These are phyloP conservation scores for Archaeoteleia sp. DNA, from an alignment of 2,888 invertebrate species.

Conservation along the genomic window DNA sequence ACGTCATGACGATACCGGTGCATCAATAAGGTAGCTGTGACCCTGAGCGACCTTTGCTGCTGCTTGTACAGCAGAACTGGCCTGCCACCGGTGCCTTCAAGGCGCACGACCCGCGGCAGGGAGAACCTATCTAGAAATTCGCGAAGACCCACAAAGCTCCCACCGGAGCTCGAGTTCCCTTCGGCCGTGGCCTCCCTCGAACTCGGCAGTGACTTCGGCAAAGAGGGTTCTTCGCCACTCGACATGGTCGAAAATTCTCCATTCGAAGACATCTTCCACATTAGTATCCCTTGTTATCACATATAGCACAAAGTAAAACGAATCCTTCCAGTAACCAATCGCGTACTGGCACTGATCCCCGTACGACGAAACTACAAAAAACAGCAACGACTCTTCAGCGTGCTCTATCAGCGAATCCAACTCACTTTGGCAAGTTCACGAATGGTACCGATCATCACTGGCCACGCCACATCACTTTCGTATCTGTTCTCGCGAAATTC, in stretches of 20 bases:
- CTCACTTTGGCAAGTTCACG: neutral
- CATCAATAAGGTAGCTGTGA: slow-evolving; percentile 74
- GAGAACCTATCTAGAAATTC: slow-evolving; percentile 74
- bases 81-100: slow-evolving; percentile 73
- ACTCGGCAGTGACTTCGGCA: slow-evolving; percentile 71
- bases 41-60: slow-evolving; percentile 70
- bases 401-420: neutral
- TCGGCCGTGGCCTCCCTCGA: slow-evolving; percentile 71
- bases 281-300: slow-evolving; percentile 3
- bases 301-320: slow-evolving; percentile 2
- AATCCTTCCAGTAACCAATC: neutral
- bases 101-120: slow-evolving; percentile 73
- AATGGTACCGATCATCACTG: neutral
- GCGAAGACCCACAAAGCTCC: slow-evolving; percentile 69
- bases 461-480: neutral
- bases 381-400: no score
- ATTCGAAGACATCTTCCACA: slow-evolving; percentile 68
- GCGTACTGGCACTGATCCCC: slow-evolving; percentile 1
- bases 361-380: no score
- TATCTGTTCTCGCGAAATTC: neutral
- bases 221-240: slow-evolving; percentile 70
- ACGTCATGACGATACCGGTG: slow-evolving; percentile 76
- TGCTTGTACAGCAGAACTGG: slow-evolving; percentile 73
- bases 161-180: slow-evolving; percentile 65
- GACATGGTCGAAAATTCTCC: slow-evolving; percentile 73